Evolutionary conservation across 2,113 vertebrate genomes (phyloP), one percentile per base, ranked within the genome.

Genomic region (Perca schrenkii): DNA sequence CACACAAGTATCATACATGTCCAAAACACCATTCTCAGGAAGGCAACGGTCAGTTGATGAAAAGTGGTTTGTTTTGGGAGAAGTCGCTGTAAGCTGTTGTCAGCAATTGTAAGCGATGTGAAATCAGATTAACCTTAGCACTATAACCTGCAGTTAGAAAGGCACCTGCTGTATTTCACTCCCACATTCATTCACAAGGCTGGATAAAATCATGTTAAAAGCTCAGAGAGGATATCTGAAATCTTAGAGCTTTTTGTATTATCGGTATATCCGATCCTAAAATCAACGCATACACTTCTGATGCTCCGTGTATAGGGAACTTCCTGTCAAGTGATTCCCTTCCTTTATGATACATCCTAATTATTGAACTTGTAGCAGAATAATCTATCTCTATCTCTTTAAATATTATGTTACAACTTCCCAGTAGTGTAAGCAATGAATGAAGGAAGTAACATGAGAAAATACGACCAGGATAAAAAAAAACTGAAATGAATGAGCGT

Each of bases 101-200:
- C 47, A 66, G 78, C 69, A 16, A 58, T 54, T 79, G 31, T 46
- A 47, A 80, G 69, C 57, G 71, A 50, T 70, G 69, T 84, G 74
- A 81, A 43, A 50, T 81, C 22, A 46, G 43, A 86, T 84, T 79
- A n/a, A n/a, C n/a, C n/a, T n/a, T n/a, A 87, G 81, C 79, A 84
- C 73, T 85, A 43, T 47, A 79, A 83, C 79, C 88, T 91, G 84
- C 77, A 74, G 77, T 91, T 76, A 71, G 50, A 91, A 92, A 94
- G 91, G 94, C 92, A 94, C 91, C 93, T 80, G 74, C 88, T 87
- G 76, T 85, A 81, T 84, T 82, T 84, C 62, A 79, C 58, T 57
- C 80, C 77, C 70, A 70, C 60, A 25, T 66, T 69, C 58, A 77
- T 61, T 54, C 36, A 75, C 52, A 25, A 25, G 60, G 49, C 54